Base-by-base conservation (phyloP, 2,113 vertebrate genomes). In the Hystrix cristata region DNA sequence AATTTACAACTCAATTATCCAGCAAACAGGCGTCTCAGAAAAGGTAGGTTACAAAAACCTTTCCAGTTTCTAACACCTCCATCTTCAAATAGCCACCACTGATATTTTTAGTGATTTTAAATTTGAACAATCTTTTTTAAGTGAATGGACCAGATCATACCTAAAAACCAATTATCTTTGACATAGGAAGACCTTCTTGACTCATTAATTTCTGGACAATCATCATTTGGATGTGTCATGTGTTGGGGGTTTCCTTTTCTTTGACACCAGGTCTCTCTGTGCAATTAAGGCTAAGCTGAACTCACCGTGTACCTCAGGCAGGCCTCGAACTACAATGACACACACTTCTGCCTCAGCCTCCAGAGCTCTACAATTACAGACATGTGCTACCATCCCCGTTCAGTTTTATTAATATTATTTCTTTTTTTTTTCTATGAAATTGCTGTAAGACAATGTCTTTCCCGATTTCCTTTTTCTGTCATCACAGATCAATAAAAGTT, bases 161-260 rank as follows among this genome's bases (percentile, higher is more conserved):
- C 81, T 65, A 48, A 98, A 98, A 85, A n/a, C 92, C 96, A 95
- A 86, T 96, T 67, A 85, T 90, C 96, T 98, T 95, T 94, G 69
- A 76, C 97, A 80, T 48, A 96, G 55, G 7, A 90, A 98, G 95
- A 72, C 46, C 25, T 96, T 97, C 87, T 97, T 97, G 97, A 94
- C 59, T 97, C 91, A 97, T 96, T 97, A 71, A 95, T 95, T 96
- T 96, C 59, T 97, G 43, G 34, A 6, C 48, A 95, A 80, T 91
- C 25, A 69, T 94, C 38, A 38, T 38, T 38, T 38, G 38, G 38
- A 38, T 38, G 38, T 38, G 38, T 38, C 38, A 38, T 38, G 38
- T 38, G 38, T 38, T 38, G 38, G 2, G 38, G 38, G 38, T 38
- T 38, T 38, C 38, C 38, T 38, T 74, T 23, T 74, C 46, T 74